Evolutionary conservation across 2,797 vertebrate genomes (phyloP), one percentile per base, ranked within the genome.

Genomic region (Enteromius mattozi): DNA sequence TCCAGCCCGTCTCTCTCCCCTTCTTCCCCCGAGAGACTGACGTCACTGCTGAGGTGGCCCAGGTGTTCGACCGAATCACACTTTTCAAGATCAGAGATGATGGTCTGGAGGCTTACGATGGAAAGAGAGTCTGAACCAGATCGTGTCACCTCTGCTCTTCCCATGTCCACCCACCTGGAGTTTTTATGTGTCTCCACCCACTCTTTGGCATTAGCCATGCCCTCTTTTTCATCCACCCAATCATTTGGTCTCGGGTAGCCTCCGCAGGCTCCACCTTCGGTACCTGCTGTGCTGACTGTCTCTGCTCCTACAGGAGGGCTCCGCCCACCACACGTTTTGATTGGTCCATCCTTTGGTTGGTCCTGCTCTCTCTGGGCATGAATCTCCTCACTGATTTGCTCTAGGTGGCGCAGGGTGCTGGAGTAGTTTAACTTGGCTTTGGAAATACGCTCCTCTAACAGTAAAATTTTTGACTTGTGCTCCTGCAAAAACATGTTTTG

Each of bases 301-400:
- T 97, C 96, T 0, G 96, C 96, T 0, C 96, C 96, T 0, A 97
- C 30, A 17, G 88, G 88, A 87, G 88, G 35, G 56, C 87, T 88
- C 51, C 88, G 51, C 42, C 81, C 94, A 0, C 81, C 87, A 16
- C 90, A 94, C 81, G 88, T 79, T 0, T 87, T 87, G 68, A 86
- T 45, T 40, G 45, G 59, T 75, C 80, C 88, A 49, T 91, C 66
- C 66, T 85, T 86, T 16, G 86, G 86, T 6, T 66, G 78, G 35
- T 86, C 84, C 0, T 76, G 90, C 51, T 90, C 93, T 78, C 94
- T 91, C 6, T 97, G 96, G 0, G 97, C 97, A 0, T 99, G 98
- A 85, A 99, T 98, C 89, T 98, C 96, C 83, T 98, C 97, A 0
- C 97, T 98, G 93, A 99, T 98, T 89, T 97, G 93, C 81, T 99